Evolutionary conservation across 2,113 vertebrate species (phyloP).

Genomic region (Furnarius figulus): DNA sequence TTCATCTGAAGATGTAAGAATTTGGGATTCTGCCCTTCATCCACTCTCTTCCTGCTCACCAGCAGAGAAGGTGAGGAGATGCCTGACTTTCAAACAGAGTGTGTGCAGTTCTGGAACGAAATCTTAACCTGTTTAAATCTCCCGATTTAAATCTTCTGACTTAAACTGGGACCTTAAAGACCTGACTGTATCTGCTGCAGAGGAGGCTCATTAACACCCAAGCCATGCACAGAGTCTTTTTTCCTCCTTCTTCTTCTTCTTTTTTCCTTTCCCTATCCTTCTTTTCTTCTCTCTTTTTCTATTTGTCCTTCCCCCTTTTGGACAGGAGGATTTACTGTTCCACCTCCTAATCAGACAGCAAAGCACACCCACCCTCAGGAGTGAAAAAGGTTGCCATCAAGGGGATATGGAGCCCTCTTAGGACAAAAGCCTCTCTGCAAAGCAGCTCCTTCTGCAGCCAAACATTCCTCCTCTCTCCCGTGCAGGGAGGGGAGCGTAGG

Average conservation of each 20-base stretch:
- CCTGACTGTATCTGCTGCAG: conserved; percentile 3
- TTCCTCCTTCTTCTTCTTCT: background rate
- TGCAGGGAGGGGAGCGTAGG: background rate
- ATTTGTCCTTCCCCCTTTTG: fast-evolving
- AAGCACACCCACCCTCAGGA: background rate
- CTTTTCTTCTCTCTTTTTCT: background rate
- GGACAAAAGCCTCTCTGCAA: background rate
- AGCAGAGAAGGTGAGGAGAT: background rate
- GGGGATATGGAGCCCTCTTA: background rate
- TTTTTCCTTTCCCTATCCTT: background rate
- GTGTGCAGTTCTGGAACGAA: fast-evolving
- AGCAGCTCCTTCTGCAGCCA: background rate
- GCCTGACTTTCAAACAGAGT: background rate
- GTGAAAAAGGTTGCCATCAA: background rate
- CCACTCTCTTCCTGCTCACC: background rate
- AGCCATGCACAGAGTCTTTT: background rate
- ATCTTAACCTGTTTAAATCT: background rate
- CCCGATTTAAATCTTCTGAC: background rate
- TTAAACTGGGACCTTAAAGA: background rate
- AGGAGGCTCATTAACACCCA: background rate
- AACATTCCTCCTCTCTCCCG: background rate
- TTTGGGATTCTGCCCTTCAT: background rate
- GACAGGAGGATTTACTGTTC: conserved; percentile 4
- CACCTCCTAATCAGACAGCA: background rate
- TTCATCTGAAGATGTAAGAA: background rate